Base-by-base conservation (phyloP, 2,113 vertebrate genomes). In the Phalacrocorax pelagicus region DNA sequence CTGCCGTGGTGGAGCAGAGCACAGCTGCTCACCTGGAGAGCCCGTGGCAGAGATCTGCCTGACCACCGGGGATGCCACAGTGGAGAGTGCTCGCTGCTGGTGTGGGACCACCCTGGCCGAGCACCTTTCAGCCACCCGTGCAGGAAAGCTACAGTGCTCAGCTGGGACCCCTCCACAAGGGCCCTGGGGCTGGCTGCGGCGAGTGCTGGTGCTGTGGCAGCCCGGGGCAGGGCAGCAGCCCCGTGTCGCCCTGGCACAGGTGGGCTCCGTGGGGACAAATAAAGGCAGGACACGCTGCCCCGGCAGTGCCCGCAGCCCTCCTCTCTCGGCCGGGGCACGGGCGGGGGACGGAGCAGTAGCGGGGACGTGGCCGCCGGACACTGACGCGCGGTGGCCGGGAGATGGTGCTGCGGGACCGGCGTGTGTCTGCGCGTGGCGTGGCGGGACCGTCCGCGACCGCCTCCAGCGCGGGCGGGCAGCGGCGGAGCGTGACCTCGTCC, bases 321-420 rank as follows among this genome's bases (percentile, higher is more conserved):
- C 5, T 34, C 42, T 51, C 9, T 49, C 21, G 29, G 34, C 34
- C 22, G 32, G 47, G 9, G 8, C 12, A 15, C 42, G 15, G 38
- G n/a, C n/a, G n/a, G 12, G 12, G 16, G 27, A 17, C 55, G 30
- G 55, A 19, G 29, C 18, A 29, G 11, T 3, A 46, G 44, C 44
- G 44, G 44, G 44, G 13, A 20, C 19, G 36, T 11, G 32, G n/a
- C 15, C 12, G 15, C 4, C 23, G 12, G 36, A 8, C 32, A 26
- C 16, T 21, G 75, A 13, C 36, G 29, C 36, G 14, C 32, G 42
- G 40, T 27, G 51, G 61, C 89, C 94, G 89, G 92, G 75, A 95
- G 94, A 58, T 88, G 94, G 92, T 47, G 94, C 94, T 95, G 88
- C 88, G 69, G 91, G 46, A 44, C 73, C 67, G 49, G 71, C 46